phyloP scores from a whole-genome alignment of 2,888 invertebrate genomes.

The Temnothorax unifasciatus region DNA sequence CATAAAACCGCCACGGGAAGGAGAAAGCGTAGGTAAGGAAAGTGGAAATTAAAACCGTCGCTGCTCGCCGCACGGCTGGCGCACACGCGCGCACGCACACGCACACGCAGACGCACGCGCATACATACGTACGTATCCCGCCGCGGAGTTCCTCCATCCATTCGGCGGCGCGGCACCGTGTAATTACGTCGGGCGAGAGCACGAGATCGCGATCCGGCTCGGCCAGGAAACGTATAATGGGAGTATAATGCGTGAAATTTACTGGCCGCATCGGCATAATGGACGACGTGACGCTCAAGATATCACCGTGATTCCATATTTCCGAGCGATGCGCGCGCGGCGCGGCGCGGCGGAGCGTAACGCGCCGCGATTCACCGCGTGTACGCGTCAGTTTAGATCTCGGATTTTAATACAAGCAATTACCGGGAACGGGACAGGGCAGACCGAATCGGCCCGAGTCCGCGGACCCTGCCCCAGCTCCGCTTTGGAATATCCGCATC shows the following conservation, averaged over 20 bases:
- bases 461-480: not conserved
- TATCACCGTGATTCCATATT: slow-evolving; percentile 77
- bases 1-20: slow-evolving; percentile 38
- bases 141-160: slow-evolving; percentile 43
- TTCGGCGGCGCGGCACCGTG: slow-evolving; percentile 70
- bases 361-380: slow-evolving; percentile 35
- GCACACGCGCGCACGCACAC: too few relatives aligned
- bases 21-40: slow-evolving; percentile 55
- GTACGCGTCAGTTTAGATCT: slow-evolving; percentile 39
- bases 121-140: not conserved
- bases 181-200: slow-evolving; percentile 73
- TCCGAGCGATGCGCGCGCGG: slow-evolving; percentile 65
- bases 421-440: slow-evolving; percentile 30
- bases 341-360: slow-evolving; percentile 39
- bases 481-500: slow-evolving; percentile 24
- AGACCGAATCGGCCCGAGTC: slow-evolving; percentile 4
- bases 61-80: slow-evolving; percentile 1
- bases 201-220: slow-evolving; percentile 74
- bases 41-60: slow-evolving; percentile 72
- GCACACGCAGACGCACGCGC: not conserved
- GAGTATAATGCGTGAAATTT: slow-evolving; percentile 78
- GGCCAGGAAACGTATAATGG: slow-evolving; percentile 78
- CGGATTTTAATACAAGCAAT: slow-evolving; percentile 51
- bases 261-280: slow-evolving; percentile 77
- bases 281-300: slow-evolving; percentile 77